Base-by-base conservation (phyloP, 2,113 vertebrate genomes). In the Eubucco bourcierii region DNA sequence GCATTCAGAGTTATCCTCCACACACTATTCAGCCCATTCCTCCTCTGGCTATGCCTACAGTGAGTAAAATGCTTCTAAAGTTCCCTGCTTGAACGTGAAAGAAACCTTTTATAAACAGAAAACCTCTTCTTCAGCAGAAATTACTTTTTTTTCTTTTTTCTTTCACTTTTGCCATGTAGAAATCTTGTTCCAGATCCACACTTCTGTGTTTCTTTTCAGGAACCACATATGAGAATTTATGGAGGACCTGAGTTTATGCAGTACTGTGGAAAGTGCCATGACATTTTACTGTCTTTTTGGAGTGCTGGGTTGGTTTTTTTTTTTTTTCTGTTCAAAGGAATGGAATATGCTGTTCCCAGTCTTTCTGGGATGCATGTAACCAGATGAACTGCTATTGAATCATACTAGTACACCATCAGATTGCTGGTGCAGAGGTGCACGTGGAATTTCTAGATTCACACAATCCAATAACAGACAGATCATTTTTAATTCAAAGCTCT, bases 41-140 rank as follows among this genome's bases (percentile, higher is more conserved):
- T 93, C 20, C 56, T 80, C 66, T 53, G 84, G 44, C 17, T 90
- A 47, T 87, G 33, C 78, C 53, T 15, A 78, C 58, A 92, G 47
- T 37, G 72, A 55, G 29, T 4, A 67, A 90, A 95, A 86, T 44
- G 59, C 31, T 7, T 86, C 29, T 74, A 88, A 77, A 47, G 50
- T 78, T 78, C 53, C 3, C 24, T 60, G 14, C 67, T 78, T 74
- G 58, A 86, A 88, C 31, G 44, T 59, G 41, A 1, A 5, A 50
- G 70, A 88, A 92, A 67, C 5, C 7, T 86, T 77, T 65, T 71
- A 64, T 52, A 90, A 90, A 92, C 33, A 20, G 39, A 78, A 95
- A 94, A 84, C 41, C 71, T 14, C 68, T 71, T 88, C 34, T 56
- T 92, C 80, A 92, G 88, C 86, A 92, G 53, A 95, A 93, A 71